Evolutionary conservation across 1,140 invertebrate genomes (phyloP), one percentile per base, ranked within the genome.

Genomic region (Cotesia vestalis): DNA sequence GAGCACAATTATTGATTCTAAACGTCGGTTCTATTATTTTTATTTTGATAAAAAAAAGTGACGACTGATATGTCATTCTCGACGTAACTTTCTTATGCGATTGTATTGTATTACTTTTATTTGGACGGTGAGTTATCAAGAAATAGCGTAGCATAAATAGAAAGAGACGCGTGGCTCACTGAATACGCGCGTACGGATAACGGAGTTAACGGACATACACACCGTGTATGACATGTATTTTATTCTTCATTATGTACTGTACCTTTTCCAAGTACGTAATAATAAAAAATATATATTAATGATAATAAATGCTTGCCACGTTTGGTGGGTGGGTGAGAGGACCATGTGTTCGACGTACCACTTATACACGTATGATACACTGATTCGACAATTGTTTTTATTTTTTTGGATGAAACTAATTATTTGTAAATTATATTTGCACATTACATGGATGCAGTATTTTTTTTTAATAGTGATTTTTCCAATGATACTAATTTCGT

Each of bases 141-240:
- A 46, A 11, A 46, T 46, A 46, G 6, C 11, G 5, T 46, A 46
- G 6, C 2, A 46, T 46, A 46, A 9, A 46, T 9, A 46, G 40
- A 46, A 46, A 35, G 52, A 40, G 68, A 61, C 68, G 68, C 68
- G 59, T 70, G 68, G 68, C 59, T 12, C 59, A 62, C 68, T 20
- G 17, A 51, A 61, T 40, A 59, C 60, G 62, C 68, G 68, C 40
- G 59, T 36, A 70, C 59, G 27, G 20, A 12, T 70, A 70, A 70
- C 68, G 68, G 68, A 62, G 17, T 20, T 62, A 70, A 62, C 59
- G 60, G 59, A 53, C 12, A 27, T 34, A 63, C 59, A 60, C 36
- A 4, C 35, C 11, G 46, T 61, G 40, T 69, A 69, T 60, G 60
- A 60, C 55, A 40, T 27, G 6, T 59, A 69, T 57, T 17, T 27